Conservation (phyloP, 2,113 vertebrate genomes). For the Lepisosteus oculatus region DNA sequence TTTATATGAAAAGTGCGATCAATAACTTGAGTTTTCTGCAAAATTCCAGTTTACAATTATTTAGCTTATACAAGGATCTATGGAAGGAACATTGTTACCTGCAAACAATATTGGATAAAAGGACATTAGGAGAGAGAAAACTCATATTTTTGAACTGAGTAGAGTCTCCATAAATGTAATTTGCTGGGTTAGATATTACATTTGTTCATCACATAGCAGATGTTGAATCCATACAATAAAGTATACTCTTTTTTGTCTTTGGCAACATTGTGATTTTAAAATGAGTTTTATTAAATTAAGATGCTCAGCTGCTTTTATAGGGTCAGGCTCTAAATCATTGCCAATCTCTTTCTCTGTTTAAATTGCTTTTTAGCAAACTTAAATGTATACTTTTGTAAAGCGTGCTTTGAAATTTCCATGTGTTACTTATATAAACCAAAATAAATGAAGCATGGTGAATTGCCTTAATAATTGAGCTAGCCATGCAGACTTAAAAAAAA, state of each 20-base stretch:
- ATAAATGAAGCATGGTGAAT: slow-evolving; percentile 37
- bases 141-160: slow-evolving; percentile 68
- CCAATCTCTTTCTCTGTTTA: slow-evolving; percentile 33
- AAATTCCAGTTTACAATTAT: slow-evolving; percentile 53
- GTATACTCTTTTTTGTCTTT: slow-evolving; percentile 45
- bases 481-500: slow-evolving; percentile 26
- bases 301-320: slow-evolving; percentile 55
- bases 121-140: slow-evolving; percentile 58
- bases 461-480: slow-evolving; percentile 7
- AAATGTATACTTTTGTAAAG: slow-evolving; percentile 21
- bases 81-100: slow-evolving; percentile 66
- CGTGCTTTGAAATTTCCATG: slow-evolving; percentile 20
- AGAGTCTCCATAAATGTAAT: slow-evolving; percentile 59
- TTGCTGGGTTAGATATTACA: slow-evolving; percentile 67
- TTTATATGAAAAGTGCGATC: slow-evolving; percentile 67
- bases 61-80: slow-evolving; percentile 51
- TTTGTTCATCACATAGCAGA: slow-evolving; percentile 79
- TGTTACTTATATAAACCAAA: slow-evolving; percentile 40
- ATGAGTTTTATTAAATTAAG: slow-evolving; percentile 53
- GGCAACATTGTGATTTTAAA: slow-evolving; percentile 45
- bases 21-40: slow-evolving; percentile 53
- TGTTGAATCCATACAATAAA: slow-evolving; percentile 67
- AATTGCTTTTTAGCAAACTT: slow-evolving; percentile 26
- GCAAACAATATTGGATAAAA: slow-evolving; percentile 71
- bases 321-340: slow-evolving; percentile 44